Base-by-base conservation (phyloP, 2,113 vertebrate species). In the Anser cygnoides region DNA sequence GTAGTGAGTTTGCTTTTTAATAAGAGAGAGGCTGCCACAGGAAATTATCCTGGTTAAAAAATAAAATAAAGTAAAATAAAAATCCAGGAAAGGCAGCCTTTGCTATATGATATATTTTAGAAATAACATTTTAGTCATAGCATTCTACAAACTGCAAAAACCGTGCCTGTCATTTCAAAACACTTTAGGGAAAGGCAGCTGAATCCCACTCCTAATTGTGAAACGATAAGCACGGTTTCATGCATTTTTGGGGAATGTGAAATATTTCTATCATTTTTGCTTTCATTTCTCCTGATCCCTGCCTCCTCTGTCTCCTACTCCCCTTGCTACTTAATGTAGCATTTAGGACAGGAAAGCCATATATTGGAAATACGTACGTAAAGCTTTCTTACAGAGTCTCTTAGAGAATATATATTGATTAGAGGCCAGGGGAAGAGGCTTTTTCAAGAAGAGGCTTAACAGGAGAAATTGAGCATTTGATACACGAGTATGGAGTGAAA, bases 241-340 rank as follows among this genome's bases (percentile, higher is more conserved):
- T 84, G 61, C 43, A 31, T 81, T 75, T 87, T 9, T 12, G 43
- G 39, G 29, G 46, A 92, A 96, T 37, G 49, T 75, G 59, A 94
- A 95, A 55, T 91, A 92, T 89, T 96, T 87, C 41, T 54, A 15
- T 74, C 70, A 80, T 54, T n/a, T 22, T 81, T 94, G 78, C 49
- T 91, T 91, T 15, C 15, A 46, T 79, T 89, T 79, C 26, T 89
- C 62, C 39, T 57, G 22, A 65, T 78, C 49, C 39, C 37, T 62
- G 13, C 23, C 71, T 87, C 29, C 19, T 78, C 35, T 75, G 19
- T 87, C 19, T 89, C 16, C 65, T 84, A 89, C 59, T 21, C 33
- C 43, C 13, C 13, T 84, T 14, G 55, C 39, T 73, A n/a, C 31
- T 75, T 44, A 87, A 57, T 82, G 33, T 22, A 72, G 46, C 13